Evolutionary conservation across 1,140 invertebrate species (phyloP).

Genomic region (Ceratina australensis): DNA sequence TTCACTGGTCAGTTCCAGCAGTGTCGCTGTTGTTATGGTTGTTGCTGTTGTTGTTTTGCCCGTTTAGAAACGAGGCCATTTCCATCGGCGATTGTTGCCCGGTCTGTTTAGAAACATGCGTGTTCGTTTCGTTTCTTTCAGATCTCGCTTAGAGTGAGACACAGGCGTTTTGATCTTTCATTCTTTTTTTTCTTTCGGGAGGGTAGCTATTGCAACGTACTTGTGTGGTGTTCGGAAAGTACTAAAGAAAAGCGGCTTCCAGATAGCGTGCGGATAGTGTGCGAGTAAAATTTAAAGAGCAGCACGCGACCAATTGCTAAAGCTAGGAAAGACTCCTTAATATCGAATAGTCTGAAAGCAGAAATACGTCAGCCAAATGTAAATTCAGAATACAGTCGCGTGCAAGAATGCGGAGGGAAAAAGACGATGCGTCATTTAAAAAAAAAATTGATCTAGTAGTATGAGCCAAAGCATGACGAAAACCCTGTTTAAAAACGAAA

Average conservation of each 20-base stretch:
- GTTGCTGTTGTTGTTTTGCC: conserved; percentile 82
- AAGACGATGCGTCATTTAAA: conserved; percentile 2
- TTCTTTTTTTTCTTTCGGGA: neutral
- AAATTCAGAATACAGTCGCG: conserved; percentile 37
- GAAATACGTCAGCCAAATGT: conserved; percentile 50
- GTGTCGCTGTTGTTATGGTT: conserved; percentile 64
- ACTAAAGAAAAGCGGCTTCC: conserved; percentile 70
- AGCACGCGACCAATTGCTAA: conserved; percentile 62
- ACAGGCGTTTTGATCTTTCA: neutral
- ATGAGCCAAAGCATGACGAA: conserved; percentile 14
- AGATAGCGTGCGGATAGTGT: conserved; percentile 64
- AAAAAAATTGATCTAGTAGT: neutral
- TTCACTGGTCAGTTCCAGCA: conserved; percentile 58
- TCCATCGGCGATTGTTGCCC: conserved; percentile 80
- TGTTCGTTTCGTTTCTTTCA: conserved; percentile 79
- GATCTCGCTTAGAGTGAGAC: conserved; percentile 74
- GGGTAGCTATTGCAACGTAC: conserved; percentile 71
- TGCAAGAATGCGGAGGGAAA: conserved; percentile 29
- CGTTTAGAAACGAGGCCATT: conserved; percentile 82
- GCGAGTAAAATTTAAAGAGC: conserved; percentile 63
- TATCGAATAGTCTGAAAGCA: conserved; percentile 55
- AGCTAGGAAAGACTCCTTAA: conserved; percentile 62
- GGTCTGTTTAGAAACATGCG: conserved; percentile 80
- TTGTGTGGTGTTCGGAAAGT: conserved; percentile 74
- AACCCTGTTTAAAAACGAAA: neutral